Base-by-base conservation (phyloP, 2,888 invertebrate species). In the Liodrosophila aerea region DNA sequence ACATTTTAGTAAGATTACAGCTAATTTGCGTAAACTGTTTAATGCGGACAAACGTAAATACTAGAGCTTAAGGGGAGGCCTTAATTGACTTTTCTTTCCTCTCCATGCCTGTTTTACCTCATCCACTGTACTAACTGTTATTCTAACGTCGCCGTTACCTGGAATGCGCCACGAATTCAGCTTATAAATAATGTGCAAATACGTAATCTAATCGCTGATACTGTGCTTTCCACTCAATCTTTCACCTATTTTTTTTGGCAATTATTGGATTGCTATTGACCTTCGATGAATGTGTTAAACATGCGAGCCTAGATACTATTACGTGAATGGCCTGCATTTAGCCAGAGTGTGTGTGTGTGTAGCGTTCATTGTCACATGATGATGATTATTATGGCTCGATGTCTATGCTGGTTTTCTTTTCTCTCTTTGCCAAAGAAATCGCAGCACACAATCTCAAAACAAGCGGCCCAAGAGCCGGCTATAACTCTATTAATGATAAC, bases 351-450 rank as follows among this genome's bases (percentile, higher is more conserved):
- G 9, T 36, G 16, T 22, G 30, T 34, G 30, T n/a, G 22, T 4
- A 22, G 5, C 22, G 8, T 62, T 36, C 52, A 52, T 7, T 66
- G 54, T 70, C 70, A 70, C 72, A 71, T 70, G 70, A 70, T 66
- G 15, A 53, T 47, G 53, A 33, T 15, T 16, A 9, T 12, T 13
- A 43, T 13, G 16, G 46, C 13, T 3, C n/a, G 37, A 16, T 15
- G 15, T 30, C 39, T 15, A 2, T n/a, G 11, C 33, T 16, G 22
- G 22, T 2, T 22, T 22, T 2, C 22, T 11, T n/a, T n/a, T n/a
- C n/a, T n/a, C n/a, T n/a, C n/a, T n/a, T 12, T 4, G 13, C 9
- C 5, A 22, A 39, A 41, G 34, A 51, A 64, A 69, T 57, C 13
- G 18, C 29, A 30, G 50, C 41, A 47, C 36, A 51, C 53, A 69